Evolutionary conservation across 2,797 vertebrate species (phyloP), one percentile per base, ranked within the genome.

Genomic region (Tachyglossus aculeatus): DNA sequence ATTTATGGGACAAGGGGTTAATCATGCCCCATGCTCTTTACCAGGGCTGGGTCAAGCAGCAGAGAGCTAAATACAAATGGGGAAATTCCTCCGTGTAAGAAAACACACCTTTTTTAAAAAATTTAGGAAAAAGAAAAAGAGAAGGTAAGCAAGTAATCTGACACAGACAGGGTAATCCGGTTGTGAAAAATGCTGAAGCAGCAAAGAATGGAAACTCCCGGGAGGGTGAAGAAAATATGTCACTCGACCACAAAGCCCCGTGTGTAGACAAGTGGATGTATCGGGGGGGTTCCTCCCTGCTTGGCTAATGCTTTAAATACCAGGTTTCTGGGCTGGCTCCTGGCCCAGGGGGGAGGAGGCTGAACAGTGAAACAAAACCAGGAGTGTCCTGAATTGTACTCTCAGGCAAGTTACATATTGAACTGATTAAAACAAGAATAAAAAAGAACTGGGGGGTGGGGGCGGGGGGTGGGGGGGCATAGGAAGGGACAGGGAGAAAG

Each of bases 371-470:
- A 19, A 8, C 34, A 53, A 44, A n/a, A n/a, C n/a, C n/a, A n/a
- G 16, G 11, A 29, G n/a, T 21, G 67, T 29, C 32, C 60, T 21
- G 27, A 38, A n/a, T 31, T 66, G 37, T 9, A 18, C 64, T 74
- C 73, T 45, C 4, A 16, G 3, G 54, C 25, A 43, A 29, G 50
- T 73, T 74, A 73, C 22, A 68, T 44, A 81, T 61, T 74, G 73
- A 71, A 24, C 41, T 66, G 32, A 57, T 60, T 66, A 67, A 77
- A 66, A 51, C 70, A 67, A 61, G n/a, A n/a, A n/a, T n/a, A n/a
- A n/a, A n/a, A n/a, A n/a, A n/a, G n/a, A n/a, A n/a, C n/a, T n/a
- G n/a, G n/a, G n/a, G n/a, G n/a, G n/a, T n/a, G n/a, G n/a, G n/a
- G n/a, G n/a, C n/a, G n/a, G n/a, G n/a, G n/a, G n/a, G n/a, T n/a